Conservation (phyloP, 2,888 invertebrate species). For the Chirona hameri region DNA sequence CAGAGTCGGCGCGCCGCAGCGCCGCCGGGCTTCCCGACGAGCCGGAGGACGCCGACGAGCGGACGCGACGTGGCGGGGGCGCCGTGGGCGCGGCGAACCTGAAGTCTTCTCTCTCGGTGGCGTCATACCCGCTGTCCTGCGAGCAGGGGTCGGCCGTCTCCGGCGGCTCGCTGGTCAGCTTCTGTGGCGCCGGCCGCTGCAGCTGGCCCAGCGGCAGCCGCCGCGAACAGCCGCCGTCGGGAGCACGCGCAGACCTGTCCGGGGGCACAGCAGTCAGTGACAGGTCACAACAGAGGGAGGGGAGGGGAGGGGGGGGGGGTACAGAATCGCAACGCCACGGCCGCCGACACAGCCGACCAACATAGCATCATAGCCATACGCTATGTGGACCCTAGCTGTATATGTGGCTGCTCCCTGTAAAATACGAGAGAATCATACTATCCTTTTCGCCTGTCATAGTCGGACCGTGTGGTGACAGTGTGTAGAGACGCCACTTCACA, state of each 20-base stretch:
- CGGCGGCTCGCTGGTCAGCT: conserved; percentile 44
- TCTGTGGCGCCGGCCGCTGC: not conserved
- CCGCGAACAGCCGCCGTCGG: not conserved
- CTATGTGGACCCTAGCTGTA: too few relatives aligned
- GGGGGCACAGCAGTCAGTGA: not conserved
- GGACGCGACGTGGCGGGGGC: conserved; percentile 12
- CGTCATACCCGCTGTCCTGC: conserved; percentile 58
- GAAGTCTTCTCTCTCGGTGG: not conserved
- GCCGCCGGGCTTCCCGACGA: not conserved
- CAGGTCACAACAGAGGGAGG: too few relatives aligned
- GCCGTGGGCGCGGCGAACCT: conserved; percentile 28
- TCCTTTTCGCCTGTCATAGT: too few relatives aligned
- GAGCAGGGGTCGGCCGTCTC: conserved; percentile 57
- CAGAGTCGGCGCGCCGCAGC: conserved; percentile 6
- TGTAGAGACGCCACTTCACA: too few relatives aligned
- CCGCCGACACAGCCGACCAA: too few relatives aligned
- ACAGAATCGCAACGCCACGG: too few relatives aligned
- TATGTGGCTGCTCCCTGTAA: too few relatives aligned
- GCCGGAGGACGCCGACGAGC: not conserved
- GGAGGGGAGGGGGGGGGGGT: too few relatives aligned
- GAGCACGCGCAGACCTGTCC: conserved; percentile 9
- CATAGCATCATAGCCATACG: too few relatives aligned
- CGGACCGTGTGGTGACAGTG: too few relatives aligned
- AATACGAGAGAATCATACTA: too few relatives aligned
- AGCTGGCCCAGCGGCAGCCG: conserved; percentile 4